Percentiles rank a stretch among this genome's conserved stretches.
Conservation (phyloP, 2,113 vertebrate species). For the Passer domesticus region DNA sequence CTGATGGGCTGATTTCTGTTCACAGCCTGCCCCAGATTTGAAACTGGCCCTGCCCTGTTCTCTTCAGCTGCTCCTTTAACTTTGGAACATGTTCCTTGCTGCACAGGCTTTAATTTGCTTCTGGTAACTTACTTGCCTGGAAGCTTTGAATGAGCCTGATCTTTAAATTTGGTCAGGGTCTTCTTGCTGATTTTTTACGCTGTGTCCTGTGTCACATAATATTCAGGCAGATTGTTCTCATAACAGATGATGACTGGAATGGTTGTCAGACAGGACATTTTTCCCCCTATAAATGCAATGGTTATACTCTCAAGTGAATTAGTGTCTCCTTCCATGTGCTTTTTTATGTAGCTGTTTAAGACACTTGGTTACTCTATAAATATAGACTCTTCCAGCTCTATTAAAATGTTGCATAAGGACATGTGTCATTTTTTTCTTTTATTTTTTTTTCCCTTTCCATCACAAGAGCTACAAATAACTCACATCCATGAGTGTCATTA, state of each 20-base stretch:
- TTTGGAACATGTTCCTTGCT: neutral
- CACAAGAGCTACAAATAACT: neutral
- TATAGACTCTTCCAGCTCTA: neutral
- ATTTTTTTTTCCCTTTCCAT: neutral
- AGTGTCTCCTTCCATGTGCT: neutral
- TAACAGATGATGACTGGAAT: neutral
- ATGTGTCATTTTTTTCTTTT: neutral
- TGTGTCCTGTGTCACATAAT: neutral
- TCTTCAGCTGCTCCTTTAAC: neutral
- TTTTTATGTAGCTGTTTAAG: constrained; percentile 30
- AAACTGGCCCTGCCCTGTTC: neutral
- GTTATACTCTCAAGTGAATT: neutral
- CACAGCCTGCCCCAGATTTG: neutral
- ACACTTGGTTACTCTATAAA: neutral
- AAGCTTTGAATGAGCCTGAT: neutral
- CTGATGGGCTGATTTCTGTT: neutral
- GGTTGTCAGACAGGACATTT: neutral
- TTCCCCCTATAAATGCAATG: neutral
- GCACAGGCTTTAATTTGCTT: neutral
- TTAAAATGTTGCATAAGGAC: neutral
- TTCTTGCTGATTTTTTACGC: neutral
- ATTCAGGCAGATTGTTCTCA: neutral
- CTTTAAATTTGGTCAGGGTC: neutral
- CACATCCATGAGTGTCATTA: neutral
- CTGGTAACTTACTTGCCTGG: neutral